Evolutionary conservation across 2,888 invertebrate genomes (phyloP).

Genomic region (Nephrocerus scutellatus): DNA sequence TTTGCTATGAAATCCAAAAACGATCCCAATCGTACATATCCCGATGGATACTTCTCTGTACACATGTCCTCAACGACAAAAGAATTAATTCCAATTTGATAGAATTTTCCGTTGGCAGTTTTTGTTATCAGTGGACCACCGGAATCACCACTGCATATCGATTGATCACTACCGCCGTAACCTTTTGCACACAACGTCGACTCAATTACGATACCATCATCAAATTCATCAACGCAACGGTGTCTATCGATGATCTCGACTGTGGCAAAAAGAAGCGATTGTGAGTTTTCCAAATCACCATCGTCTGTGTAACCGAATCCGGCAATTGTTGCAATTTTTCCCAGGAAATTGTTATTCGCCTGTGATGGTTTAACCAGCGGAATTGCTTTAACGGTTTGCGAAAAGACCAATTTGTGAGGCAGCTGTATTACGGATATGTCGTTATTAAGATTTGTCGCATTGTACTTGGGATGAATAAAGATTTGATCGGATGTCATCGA

Average conservation of each 20-base stretch:
- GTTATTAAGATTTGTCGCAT: conserved; percentile 31
- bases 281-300: conserved; percentile 35
- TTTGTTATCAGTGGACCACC: conserved; percentile 37
- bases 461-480: conserved; percentile 36
- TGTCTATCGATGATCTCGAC: conserved; percentile 35
- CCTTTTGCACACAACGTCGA: conserved; percentile 38
- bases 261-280: conserved; percentile 30
- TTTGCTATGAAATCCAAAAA: conserved; percentile 32
- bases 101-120: conserved; percentile 20
- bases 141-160: conserved; percentile 42
- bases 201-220: conserved; percentile 24
- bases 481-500: conserved; percentile 33
- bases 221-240: conserved; percentile 30
- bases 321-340: conserved; percentile 29
- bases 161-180: conserved; percentile 30
- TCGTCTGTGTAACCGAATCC: conserved; percentile 40
- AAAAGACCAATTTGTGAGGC: conserved; percentile 28
- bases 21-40: conserved; percentile 36
- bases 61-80: conserved; percentile 41
- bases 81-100: conserved; percentile 43
- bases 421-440: conserved; percentile 39
- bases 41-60: conserved; percentile 36
- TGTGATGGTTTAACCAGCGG: conserved; percentile 25
- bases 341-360: conserved; percentile 28
- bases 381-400: conserved; percentile 32